Conservation (phyloP, 2,888 invertebrate genomes). For the Euproctis similis region DNA sequence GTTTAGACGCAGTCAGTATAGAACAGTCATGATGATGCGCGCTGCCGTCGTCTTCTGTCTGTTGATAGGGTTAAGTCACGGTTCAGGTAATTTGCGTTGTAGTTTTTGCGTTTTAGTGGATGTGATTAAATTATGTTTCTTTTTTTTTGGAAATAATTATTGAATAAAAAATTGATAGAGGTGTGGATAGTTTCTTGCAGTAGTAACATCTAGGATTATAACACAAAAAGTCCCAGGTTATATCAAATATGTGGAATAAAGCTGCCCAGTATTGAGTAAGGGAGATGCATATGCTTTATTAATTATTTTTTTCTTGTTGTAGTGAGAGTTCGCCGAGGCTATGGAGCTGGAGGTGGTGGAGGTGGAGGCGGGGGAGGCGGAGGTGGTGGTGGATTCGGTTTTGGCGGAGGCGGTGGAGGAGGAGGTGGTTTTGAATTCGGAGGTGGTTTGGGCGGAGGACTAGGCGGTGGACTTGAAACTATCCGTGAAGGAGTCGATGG, state of each 20-base stretch:
- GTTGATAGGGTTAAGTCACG: conserved; percentile 25
- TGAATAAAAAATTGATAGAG: too few species aligned
- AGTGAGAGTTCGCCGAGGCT: conserved; percentile 50
- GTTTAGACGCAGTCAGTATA: conserved; percentile 34
- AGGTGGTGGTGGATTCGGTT: conserved; percentile 25
- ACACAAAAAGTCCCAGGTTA: too few species aligned
- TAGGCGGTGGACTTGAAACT: conserved; percentile 33
- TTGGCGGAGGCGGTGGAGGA: conserved; percentile 28
- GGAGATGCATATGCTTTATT: not conserved
- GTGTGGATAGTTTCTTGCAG: too few species aligned
- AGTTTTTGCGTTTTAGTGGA: too few species aligned
- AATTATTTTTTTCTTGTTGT: conserved; percentile 21
- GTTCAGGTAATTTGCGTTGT: conserved; percentile 32
- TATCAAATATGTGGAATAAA: too few species aligned
- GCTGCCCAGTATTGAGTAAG: too few species aligned
- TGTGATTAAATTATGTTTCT: too few species aligned
- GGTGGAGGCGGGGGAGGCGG: conserved; percentile 31
- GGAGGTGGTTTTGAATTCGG: conserved; percentile 29
- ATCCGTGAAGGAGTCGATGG: conserved; percentile 41
- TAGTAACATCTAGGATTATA: too few species aligned
- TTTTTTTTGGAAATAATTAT: too few species aligned
- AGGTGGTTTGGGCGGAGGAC: conserved; percentile 23
- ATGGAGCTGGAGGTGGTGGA: conserved; percentile 33
- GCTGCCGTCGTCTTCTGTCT: conserved; percentile 35
- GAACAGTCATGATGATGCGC: conserved; percentile 43